These are phyloP conservation scores for Drosophila sechellia DNA, from an alignment of 1,140 invertebrate genomes.

Conservation along the genomic window DNA sequence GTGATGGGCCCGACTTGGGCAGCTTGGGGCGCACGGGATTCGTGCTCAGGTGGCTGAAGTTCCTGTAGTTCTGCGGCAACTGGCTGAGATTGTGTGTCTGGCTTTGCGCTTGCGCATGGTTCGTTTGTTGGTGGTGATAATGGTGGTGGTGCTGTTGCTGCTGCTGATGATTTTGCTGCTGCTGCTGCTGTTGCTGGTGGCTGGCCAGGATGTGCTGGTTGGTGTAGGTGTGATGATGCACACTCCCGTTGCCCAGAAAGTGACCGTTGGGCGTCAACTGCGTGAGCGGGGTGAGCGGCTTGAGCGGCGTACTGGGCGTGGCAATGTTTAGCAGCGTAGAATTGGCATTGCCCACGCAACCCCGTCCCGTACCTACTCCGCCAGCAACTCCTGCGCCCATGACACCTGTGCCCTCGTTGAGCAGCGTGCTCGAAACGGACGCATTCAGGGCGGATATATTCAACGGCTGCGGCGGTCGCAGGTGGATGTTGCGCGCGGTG, in stretches of 20 bases:
- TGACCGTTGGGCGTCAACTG: slow-evolving; percentile 72
- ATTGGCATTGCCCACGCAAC: slow-evolving; percentile 40
- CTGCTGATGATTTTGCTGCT: slow-evolving; percentile 40
- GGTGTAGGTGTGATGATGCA: slow-evolving; percentile 76
- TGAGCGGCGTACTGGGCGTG: slow-evolving; percentile 43
- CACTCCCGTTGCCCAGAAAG: slow-evolving; percentile 53
- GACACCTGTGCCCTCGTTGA: slow-evolving; percentile 42
- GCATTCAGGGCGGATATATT: slow-evolving; percentile 88
- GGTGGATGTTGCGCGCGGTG: slow-evolving; percentile 76
- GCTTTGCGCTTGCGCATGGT: slow-evolving; percentile 13
- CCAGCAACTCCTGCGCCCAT: neutral
- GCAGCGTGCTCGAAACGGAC: slow-evolving; percentile 55
- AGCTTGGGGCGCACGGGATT: slow-evolving; percentile 56
- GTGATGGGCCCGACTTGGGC: slow-evolving; percentile 73
- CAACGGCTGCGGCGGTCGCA: slow-evolving; percentile 85
- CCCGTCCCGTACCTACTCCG: neutral
- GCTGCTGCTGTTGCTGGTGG: slow-evolving; percentile 41
- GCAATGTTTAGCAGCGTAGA: slow-evolving; percentile 71
- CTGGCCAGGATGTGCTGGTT: slow-evolving; percentile 76
- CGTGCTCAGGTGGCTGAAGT: slow-evolving; percentile 62
- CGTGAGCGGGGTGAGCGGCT: slow-evolving; percentile 58
- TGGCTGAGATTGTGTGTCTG: slow-evolving; percentile 15
- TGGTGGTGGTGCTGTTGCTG: slow-evolving; percentile 21
- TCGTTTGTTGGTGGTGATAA: slow-evolving; percentile 20
- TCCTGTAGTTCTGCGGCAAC: slow-evolving; percentile 67